Evolutionary conservation across 2,797 vertebrate genomes (phyloP), one percentile per base, ranked within the genome.

Genomic region (Sebastes trivittatus): DNA sequence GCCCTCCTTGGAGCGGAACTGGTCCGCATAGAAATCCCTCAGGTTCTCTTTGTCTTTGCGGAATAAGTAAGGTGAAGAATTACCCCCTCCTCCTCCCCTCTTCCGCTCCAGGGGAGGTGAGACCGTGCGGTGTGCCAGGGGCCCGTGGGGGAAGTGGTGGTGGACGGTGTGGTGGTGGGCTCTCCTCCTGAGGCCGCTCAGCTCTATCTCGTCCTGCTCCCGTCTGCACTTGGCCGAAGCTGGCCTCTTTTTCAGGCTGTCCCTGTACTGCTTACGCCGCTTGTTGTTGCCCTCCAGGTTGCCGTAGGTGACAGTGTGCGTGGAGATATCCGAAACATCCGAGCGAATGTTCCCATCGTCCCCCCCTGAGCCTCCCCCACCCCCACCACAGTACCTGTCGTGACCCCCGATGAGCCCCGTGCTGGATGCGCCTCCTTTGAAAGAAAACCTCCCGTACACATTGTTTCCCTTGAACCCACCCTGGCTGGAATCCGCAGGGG

Each of bases 181-280:
- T 86, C 96, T 95, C 91, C 98, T 97, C 65, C 98, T 96, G 93
- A 98, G 98, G 88, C 97, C 96, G 80, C 97, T 96, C 90, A 99
- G 94, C 89, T 99, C 98, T 89, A 98, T 97, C 93, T 99, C 98
- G 71, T 99, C 98, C 46, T 98, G 97, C 82, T 99, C 98, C 71
- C 98, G 95, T 49, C 98, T 94, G 69, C 97, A 98, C 94, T 99
- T 99, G 85, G 98, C 98, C 0, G 98, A 99, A 25, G 98, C 98
- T 0, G 98, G 98, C 64, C 98, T 96, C 94, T 99, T 99, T 96
- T 99, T 99, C 90, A 99, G 95, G 94, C 98, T 99, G 95, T 99
- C 98, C 86, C 98, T 97, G 89, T 99, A 99, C 91, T 99, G 98
- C 93, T 98, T 98, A 64, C 98, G 95, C 72, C 97, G 93, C 90